phyloP scores from a whole-genome alignment of 2,113 vertebrate species.

The Excalfactoria chinensis region DNA sequence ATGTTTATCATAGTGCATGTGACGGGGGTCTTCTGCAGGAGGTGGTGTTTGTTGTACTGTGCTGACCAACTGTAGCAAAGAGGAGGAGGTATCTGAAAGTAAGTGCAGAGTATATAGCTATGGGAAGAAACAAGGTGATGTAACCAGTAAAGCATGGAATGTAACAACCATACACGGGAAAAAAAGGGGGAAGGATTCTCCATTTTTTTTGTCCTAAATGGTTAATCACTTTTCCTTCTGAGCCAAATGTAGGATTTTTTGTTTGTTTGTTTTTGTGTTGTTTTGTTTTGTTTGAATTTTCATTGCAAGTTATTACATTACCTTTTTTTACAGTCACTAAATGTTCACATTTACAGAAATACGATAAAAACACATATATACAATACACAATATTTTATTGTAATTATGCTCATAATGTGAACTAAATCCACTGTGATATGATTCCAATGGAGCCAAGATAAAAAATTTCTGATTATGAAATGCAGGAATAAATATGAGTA shows the following conservation, averaged over 20 bases:
- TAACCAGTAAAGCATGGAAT: not conserved
- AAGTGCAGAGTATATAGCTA: not conserved
- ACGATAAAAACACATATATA: not conserved
- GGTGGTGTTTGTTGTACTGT: not conserved
- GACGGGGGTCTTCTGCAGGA: not conserved
- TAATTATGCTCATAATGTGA: not conserved
- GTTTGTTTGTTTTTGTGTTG: too few relatives aligned
- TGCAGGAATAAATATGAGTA: not conserved
- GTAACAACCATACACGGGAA: not conserved
- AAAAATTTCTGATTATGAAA: not conserved
- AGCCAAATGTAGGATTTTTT: not conserved
- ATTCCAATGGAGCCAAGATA: not conserved
- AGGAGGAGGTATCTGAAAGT: not conserved
- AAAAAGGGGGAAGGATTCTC: not conserved
- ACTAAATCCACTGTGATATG: not conserved
- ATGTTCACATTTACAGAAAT: not conserved
- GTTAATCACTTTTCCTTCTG: not conserved
- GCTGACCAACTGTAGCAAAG: not conserved
- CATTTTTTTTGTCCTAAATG: not conserved
- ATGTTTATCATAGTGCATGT: not conserved
- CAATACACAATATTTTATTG: not conserved
- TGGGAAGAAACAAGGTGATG: not conserved
- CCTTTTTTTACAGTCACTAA: not conserved
- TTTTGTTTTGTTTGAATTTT: not conserved
- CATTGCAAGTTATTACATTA: not conserved